These are phyloP conservation scores for Nematolebias whitei DNA, from an alignment of 2,113 vertebrate species.

Conservation along the genomic window DNA sequence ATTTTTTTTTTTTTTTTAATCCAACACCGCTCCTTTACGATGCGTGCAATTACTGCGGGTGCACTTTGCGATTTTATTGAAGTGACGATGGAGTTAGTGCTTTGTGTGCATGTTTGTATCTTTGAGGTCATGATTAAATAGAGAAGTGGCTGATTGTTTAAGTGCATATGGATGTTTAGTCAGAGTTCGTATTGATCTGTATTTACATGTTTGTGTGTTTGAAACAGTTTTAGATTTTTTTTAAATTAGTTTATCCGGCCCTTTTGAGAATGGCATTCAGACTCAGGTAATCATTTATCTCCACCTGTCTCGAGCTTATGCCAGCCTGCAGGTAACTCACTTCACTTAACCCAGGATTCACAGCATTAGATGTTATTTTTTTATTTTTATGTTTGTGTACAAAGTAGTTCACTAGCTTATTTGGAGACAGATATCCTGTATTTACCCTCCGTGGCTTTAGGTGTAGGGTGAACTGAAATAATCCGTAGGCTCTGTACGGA, in stretches of 20 bases:
- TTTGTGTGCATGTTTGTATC: constrained; percentile 9
- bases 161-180: not conserved
- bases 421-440: no score
- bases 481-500: constrained; percentile 30
- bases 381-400: no score
- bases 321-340: constrained; percentile 42
- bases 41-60: not conserved
- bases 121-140: constrained; percentile 4
- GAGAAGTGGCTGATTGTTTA: not conserved
- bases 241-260: not conserved
- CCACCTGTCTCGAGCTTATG: constrained; percentile 31
- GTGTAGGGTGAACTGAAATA: constrained; percentile 47
- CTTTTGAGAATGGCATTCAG: constrained; percentile 11
- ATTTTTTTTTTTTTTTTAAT: constrained; percentile 15
- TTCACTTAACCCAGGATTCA: constrained; percentile 57
- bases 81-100: not conserved
- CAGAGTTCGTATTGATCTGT: no score
- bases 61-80: constrained; percentile 1
- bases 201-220: not conserved
- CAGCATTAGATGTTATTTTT: constrained; percentile 62
- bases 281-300: constrained; percentile 21
- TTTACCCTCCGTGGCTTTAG: constrained; percentile 19
- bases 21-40: not conserved
- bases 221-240: constrained; percentile 1
- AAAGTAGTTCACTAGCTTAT: no score